Conservation (phyloP, 2,113 vertebrate genomes). For the Cavia aperea region DNA sequence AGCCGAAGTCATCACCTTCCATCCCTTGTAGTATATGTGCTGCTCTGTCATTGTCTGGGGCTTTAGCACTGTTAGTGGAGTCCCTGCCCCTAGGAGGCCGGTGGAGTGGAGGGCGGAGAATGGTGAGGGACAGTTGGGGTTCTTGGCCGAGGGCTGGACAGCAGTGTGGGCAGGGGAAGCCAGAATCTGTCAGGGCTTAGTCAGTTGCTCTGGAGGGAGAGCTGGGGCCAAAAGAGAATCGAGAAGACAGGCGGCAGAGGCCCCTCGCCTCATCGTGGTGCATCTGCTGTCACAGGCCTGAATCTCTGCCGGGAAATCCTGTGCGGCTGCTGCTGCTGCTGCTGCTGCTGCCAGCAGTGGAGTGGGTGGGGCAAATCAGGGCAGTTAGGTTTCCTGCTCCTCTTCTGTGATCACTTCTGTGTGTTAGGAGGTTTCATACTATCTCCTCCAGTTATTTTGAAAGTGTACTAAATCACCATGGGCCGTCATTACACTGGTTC, state of each 20-base stretch:
- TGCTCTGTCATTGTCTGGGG: too few species aligned
- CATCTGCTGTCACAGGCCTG: not conserved
- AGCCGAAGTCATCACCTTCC: not conserved
- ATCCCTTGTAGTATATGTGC: not conserved
- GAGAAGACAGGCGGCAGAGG: not conserved
- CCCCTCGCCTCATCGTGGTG: not conserved
- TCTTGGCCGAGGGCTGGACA: not conserved
- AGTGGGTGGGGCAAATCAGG: not conserved
- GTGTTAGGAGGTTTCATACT: not conserved
- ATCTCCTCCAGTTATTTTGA: not conserved
- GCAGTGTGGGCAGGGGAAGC: not conserved
- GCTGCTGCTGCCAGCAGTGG: not conserved
- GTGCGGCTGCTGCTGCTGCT: not conserved
- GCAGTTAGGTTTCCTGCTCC: not conserved
- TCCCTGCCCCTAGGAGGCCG: too few species aligned
- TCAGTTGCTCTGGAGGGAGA: not conserved
- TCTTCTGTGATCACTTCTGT: not conserved
- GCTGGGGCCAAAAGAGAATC: too few species aligned
- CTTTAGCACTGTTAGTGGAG: not conserved
- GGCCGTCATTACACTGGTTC: not conserved
- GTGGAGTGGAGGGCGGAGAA: not conserved
- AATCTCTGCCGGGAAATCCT: not conserved
- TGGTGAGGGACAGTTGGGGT: not conserved
- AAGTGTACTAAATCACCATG: not conserved
- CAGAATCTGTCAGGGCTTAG: not conserved